Percentiles rank a stretch among this genome's conserved stretches.
Conservation (phyloP, 2,797 vertebrate species). For the Pangasius macronema region DNA sequence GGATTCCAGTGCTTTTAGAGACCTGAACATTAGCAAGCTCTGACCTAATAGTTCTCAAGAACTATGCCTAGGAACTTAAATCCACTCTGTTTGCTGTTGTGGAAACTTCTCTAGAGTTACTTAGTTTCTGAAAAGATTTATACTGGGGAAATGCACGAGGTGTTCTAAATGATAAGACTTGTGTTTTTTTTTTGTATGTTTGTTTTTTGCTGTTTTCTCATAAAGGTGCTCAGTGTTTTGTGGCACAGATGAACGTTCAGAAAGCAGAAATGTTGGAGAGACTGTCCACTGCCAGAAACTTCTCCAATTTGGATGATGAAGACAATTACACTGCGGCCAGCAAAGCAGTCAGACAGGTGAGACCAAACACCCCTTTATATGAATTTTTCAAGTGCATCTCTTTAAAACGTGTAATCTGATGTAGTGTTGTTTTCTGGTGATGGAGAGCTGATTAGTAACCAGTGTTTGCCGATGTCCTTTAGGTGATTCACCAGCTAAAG, state of each 20-base stretch:
- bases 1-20: background rate
- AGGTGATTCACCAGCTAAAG: conserved; percentile 94
- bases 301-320: conserved; percentile 91
- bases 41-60: background rate
- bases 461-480: conserved; percentile 14
- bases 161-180: too few relatives aligned
- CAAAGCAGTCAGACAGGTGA: conserved; percentile 91
- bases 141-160: background rate
- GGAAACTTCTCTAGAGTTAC: background rate
- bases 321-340: conserved; percentile 88
- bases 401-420: background rate
- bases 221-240: conserved; percentile 87
- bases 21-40: background rate
- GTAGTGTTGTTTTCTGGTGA: background rate
- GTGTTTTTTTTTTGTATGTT: background rate
- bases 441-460: background rate
- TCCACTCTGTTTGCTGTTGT: background rate
- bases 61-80: background rate
- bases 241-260: conserved; percentile 89
- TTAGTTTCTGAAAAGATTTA: background rate
- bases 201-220: background rate
- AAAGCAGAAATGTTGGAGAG: conserved; percentile 92
- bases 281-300: conserved; percentile 89
- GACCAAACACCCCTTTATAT: conserved; percentile 24
- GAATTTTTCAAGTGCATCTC: background rate